Evolutionary conservation across 2,888 invertebrate species (phyloP), one percentile per base, ranked within the genome.

Genomic region (Cinara cedri): DNA sequence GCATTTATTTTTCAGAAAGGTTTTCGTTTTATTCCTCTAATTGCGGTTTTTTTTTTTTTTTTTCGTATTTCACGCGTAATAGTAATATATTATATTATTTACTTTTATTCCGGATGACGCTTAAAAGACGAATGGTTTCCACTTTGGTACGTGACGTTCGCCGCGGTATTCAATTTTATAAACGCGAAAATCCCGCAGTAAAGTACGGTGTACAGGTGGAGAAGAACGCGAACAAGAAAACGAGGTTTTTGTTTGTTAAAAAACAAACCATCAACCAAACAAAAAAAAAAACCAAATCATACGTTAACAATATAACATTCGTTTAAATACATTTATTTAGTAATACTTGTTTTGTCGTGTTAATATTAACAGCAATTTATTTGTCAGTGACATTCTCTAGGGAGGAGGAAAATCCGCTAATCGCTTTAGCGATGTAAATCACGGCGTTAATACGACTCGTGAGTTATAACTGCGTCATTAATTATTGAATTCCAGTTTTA

Each of bases 101-200:
- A 3, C 42, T 55, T 55, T 11, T 19, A 21, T 24, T 16, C 44
- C 42, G 13, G n/a, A 42, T 14, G 55, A 42, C 71, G 44, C 21
- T 24, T 10, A 44, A 16, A 44, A 71, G 71, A 71, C 44, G 44
- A 57, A 71, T 55, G 11, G 57, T 24, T 57, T 71, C n/a, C n/a
- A 44, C 21, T 44, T 14, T 9, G 57, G 44, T 44, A 71, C 42
- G 34, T 44, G 71, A 71, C 42, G 57, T 55, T 55, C 16, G 44
- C 21, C 16, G 10, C 21, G 21, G 14, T 10, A 42, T 71, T 10
- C 21, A 24, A 57, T 71, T 44, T 11, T 21, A 34, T n/a, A n/a
- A 71, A 71, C 11, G 55, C 6, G 24, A 16, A 44, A 42, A 55
- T n/a, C 70, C 21, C 42, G 42, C 11, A n/a, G 60, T n/a, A 13